A percentile compares a stretch with the other conserved stretches of the same genome.
Evolutionary conservation across 2,113 vertebrate species (phyloP).

Genomic region (Arenaria interpres): DNA sequence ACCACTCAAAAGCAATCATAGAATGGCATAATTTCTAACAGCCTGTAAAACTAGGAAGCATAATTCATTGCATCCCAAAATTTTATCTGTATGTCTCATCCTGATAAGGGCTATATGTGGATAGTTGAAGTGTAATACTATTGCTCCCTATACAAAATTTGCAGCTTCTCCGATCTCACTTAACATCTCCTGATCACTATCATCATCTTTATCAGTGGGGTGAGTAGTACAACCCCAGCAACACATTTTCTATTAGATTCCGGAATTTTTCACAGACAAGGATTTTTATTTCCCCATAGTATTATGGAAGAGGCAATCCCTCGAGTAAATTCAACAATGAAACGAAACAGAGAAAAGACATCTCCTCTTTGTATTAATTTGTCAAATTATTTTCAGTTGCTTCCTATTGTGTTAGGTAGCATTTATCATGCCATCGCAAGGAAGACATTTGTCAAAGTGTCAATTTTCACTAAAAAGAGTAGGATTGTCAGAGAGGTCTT

Average conservation of each 20-base stretch:
- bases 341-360: neutral
- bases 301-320: neutral
- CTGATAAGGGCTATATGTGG: neutral
- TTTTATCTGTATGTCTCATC: neutral
- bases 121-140: neutral
- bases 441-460: neutral
- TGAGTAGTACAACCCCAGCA: neutral
- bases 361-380: neutral
- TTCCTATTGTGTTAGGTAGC: neutral
- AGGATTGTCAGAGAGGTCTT: neutral
- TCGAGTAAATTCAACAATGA: slow-evolving; percentile 75
- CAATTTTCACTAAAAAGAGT: neutral
- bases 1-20: neutral
- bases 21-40: neutral
- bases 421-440: neutral
- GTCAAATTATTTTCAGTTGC: neutral
- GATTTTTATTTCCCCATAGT: neutral
- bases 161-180: neutral
- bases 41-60: neutral
- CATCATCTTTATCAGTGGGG: neutral
- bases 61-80: neutral
- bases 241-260: neutral
- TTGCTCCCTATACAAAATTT: neutral
- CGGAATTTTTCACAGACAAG: neutral
- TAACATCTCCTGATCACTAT: neutral